Evolutionary conservation across 2,113 vertebrate species (phyloP).

Genomic region (Pseudopipra pipra): DNA sequence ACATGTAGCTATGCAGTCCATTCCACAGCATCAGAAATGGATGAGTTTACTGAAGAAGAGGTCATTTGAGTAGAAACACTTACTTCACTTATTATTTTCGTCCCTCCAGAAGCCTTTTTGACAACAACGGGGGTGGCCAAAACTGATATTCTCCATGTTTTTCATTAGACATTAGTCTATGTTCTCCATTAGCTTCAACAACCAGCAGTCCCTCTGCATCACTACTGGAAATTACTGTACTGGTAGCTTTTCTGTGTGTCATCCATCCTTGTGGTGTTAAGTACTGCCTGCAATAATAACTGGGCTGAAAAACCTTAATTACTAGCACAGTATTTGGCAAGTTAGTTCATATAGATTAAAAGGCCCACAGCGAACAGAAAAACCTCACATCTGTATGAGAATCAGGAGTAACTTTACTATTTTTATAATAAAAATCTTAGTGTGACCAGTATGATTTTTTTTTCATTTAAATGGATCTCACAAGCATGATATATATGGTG

Average conservation of each 20-base stretch:
- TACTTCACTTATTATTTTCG: neutral
- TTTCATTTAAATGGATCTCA: conserved; percentile 7
- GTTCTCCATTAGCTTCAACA: neutral
- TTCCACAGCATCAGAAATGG: neutral
- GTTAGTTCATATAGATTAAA: neutral
- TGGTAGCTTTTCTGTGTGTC: neutral
- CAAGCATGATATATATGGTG: neutral
- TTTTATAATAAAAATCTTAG: conserved; percentile 19
- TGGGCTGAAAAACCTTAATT: neutral
- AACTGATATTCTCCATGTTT: neutral
- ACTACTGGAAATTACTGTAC: neutral
- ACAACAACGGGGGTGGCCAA: neutral
- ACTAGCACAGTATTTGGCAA: neutral
- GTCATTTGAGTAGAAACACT: neutral
- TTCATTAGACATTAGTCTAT: neutral
- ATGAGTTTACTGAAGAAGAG: neutral
- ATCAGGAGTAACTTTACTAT: neutral
- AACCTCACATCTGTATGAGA: neutral
- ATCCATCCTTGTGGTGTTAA: neutral
- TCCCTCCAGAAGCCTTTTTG: neutral
- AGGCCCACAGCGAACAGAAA: neutral
- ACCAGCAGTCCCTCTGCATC: neutral
- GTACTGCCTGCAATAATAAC: neutral
- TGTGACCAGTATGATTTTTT: neutral
- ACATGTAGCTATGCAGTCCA: neutral